These are phyloP conservation scores for Gambusia holbrooki DNA, from an alignment of 2,113 vertebrate species.

Conservation along the genomic window DNA sequence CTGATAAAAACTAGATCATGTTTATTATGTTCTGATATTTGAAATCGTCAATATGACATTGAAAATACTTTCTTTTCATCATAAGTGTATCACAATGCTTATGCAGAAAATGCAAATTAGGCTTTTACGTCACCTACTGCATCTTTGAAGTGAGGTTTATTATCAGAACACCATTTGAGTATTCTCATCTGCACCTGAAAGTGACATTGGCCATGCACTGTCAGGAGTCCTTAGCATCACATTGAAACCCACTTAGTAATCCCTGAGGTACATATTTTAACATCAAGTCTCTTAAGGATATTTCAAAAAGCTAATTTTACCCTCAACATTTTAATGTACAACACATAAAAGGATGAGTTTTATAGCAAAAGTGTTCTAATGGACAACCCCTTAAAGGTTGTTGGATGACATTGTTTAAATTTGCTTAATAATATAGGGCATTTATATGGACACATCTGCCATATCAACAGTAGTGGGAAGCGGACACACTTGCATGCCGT, in stretches of 20 bases:
- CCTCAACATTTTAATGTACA: background rate
- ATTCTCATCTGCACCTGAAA: background rate
- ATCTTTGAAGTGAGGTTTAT: background rate
- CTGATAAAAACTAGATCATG: too few species aligned
- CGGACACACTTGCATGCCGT: background rate
- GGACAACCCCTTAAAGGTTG: background rate
- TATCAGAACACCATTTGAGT: background rate
- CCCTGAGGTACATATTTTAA: background rate
- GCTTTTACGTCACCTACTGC: background rate
- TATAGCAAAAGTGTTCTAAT: constrained; percentile 1
- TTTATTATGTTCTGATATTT: too few species aligned
- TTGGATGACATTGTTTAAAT: background rate
- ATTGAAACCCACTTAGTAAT: background rate
- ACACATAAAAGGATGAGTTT: background rate
- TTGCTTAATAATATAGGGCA: background rate
- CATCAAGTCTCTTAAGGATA: background rate
- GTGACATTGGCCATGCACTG: background rate
- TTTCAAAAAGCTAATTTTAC: background rate
- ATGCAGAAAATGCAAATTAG: background rate
- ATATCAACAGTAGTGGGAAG: background rate
- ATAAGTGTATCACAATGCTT: background rate
- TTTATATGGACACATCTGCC: background rate
- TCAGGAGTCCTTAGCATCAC: background rate
- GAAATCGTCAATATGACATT: too few species aligned
- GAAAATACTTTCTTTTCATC: background rate